Evolutionary conservation across 1,140 invertebrate species (phyloP).

Genomic region (Pseudomyrmex gracilis): DNA sequence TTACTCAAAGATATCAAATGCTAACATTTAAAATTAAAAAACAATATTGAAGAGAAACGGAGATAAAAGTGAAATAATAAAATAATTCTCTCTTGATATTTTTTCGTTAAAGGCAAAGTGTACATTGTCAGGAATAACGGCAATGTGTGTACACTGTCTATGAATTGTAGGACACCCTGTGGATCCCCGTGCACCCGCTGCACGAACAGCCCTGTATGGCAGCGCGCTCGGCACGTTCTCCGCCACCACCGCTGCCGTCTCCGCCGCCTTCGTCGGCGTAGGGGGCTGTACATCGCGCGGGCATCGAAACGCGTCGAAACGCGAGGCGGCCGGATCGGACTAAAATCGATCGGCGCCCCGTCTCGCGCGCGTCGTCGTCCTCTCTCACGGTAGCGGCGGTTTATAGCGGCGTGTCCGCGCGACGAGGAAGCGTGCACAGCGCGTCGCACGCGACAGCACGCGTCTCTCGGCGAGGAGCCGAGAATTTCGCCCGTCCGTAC

Average conservation of each 20-base stretch:
- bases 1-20: no score
- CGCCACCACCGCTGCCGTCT: background rate
- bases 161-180: conserved; percentile 21
- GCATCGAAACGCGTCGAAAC: conserved; percentile 74
- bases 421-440: conserved; percentile 67
- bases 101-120: no score
- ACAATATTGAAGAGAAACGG: no score
- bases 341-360: conserved; percentile 73
- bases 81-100: no score
- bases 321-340: conserved; percentile 70
- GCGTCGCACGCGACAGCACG: conserved; percentile 64
- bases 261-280: conserved; percentile 27
- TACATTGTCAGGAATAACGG: background rate
- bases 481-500: background rate
- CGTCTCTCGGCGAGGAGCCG: conserved; percentile 43
- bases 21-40: no score
- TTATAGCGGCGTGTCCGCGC: conserved; percentile 55
- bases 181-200: background rate
- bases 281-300: conserved; percentile 64
- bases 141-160: no score
- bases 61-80: no score
- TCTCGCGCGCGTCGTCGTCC: conserved; percentile 62
- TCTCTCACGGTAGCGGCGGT: conserved; percentile 13
- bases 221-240: conserved; percentile 54
- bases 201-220: conserved; percentile 35